phyloP scores from a whole-genome alignment of 2,797 vertebrate genomes.

The Anabacerthia variegaticeps region DNA sequence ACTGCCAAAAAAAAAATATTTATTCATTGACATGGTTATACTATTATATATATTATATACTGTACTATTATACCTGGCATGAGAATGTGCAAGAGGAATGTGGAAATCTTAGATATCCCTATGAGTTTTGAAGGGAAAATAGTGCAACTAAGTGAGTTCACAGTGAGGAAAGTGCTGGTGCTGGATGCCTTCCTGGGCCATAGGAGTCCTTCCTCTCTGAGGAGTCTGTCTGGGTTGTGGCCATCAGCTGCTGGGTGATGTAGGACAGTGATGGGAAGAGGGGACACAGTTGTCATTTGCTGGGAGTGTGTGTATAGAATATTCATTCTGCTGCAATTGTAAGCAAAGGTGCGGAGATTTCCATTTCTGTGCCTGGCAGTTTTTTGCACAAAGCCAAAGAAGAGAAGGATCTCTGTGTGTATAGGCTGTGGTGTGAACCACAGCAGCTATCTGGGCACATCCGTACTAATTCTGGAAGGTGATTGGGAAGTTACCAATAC shows the following conservation, averaged over 20 bases:
- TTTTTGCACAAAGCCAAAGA: background rate
- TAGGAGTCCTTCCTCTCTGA: background rate
- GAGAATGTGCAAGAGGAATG: background rate
- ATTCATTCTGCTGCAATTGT: background rate
- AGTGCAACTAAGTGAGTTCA: rapidly evolving
- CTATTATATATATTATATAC: background rate
- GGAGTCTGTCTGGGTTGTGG: background rate
- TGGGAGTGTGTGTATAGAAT: background rate
- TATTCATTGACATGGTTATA: background rate
- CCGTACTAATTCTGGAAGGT: background rate
- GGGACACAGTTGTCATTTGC: background rate
- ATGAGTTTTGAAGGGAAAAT: background rate
- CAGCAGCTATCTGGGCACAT: background rate
- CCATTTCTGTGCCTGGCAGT: background rate
- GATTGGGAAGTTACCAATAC: background rate
- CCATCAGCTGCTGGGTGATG: background rate
- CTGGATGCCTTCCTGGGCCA: background rate
- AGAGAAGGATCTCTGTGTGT: background rate
- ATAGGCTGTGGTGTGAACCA: background rate
- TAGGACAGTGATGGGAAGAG: background rate
- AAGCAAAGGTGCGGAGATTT: background rate
- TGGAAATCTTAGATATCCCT: background rate
- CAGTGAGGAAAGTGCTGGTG: background rate
- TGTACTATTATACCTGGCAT: background rate
- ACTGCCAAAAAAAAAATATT: background rate